Percentiles rank a stretch among this genome's conserved stretches.
Conservation (phyloP, 2,113 vertebrate species). For the Isurus oxyrinchus region DNA sequence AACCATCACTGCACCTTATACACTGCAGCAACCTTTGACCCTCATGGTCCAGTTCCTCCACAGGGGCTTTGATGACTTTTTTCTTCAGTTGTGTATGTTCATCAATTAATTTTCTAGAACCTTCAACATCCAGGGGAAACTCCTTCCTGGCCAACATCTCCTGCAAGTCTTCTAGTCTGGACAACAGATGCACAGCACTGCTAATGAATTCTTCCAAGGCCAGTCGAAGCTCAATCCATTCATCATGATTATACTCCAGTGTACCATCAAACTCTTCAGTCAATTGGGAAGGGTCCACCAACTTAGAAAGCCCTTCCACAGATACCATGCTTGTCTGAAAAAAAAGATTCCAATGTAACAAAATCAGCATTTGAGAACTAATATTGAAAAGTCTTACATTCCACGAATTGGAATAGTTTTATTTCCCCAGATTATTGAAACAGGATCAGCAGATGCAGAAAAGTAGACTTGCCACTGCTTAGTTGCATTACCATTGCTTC, state of each 20-base stretch:
- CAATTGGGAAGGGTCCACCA: slow-evolving; percentile 94
- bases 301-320: slow-evolving; percentile 88
- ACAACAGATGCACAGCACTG: slow-evolving; percentile 85
- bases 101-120: slow-evolving; percentile 85
- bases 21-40: slow-evolving; percentile 91
- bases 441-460: background rate
- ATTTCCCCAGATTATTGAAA: background rate
- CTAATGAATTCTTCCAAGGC: slow-evolving; percentile 93
- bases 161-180: slow-evolving; percentile 89
- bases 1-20: slow-evolving; percentile 87
- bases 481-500: background rate
- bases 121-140: slow-evolving; percentile 92
- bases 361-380: background rate
- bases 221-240: slow-evolving; percentile 90
- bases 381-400: background rate
- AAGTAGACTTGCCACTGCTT: background rate
- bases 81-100: slow-evolving; percentile 95
- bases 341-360: slow-evolving; percentile 32
- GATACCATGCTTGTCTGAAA: slow-evolving; percentile 93
- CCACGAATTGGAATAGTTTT: background rate
- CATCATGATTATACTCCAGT: slow-evolving; percentile 93
- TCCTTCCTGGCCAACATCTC: slow-evolving; percentile 91
- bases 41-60: slow-evolving; percentile 91
- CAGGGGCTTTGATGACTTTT: slow-evolving; percentile 93
- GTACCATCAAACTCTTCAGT: slow-evolving; percentile 95